Evolutionary conservation across 2,797 vertebrate genomes (phyloP).

Genomic region (Eidolon dupreanum): DNA sequence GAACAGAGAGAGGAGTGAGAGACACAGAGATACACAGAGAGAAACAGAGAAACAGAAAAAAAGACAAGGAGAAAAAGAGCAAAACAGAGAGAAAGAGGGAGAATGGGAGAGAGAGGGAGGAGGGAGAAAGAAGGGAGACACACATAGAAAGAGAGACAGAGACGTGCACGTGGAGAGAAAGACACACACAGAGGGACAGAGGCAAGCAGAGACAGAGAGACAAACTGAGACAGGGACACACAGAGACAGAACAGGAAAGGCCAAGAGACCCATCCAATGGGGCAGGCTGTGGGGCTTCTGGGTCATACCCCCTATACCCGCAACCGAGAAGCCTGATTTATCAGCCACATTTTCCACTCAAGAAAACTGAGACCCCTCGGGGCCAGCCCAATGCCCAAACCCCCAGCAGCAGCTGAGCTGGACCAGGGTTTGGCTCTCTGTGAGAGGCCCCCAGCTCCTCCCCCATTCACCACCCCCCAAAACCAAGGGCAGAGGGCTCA

Average conservation of each 20-base stretch:
- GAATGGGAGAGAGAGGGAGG: neutral
- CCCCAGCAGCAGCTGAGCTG: neutral
- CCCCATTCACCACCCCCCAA: neutral
- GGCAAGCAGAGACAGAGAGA: neutral
- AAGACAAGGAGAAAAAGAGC: neutral
- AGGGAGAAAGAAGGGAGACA: neutral
- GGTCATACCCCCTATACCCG: fast-evolving
- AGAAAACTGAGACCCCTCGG: neutral
- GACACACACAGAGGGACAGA: neutral
- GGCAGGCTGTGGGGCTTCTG: neutral
- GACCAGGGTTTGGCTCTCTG: neutral
- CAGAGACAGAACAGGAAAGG: neutral
- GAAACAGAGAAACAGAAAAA: neutral
- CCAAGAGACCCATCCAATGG: neutral
- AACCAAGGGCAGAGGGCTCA: neutral
- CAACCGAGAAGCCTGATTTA: fast-evolving
- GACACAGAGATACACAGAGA: neutral
- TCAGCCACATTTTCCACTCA: neutral
- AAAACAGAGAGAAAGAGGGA: neutral
- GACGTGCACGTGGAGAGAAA: neutral
- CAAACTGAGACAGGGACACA: neutral
- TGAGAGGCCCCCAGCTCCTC: neutral
- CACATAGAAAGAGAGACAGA: neutral
- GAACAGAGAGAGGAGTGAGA: neutral
- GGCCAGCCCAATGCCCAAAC: too few species aligned